These are phyloP conservation scores for Megaustenia siamemsis DNA, from an alignment of 2,888 invertebrate species.

Conservation along the genomic window DNA sequence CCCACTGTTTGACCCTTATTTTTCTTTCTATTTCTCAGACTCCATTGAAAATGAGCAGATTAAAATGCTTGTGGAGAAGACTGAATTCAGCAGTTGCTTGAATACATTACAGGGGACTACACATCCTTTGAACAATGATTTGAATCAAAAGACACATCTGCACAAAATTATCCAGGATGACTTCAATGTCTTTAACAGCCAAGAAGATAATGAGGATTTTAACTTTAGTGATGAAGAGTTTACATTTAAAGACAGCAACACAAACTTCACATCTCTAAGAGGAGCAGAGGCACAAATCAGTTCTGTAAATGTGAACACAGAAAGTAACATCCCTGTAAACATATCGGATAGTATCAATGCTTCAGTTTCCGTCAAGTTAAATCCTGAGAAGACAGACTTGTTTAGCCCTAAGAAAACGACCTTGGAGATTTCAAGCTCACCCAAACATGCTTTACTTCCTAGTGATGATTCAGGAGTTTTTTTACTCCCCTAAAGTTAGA, in stretches of 20 bases:
- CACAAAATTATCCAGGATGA: background rate
- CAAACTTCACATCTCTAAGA: background rate
- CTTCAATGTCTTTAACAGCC: slow-evolving; percentile 5
- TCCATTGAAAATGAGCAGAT: too few species aligned
- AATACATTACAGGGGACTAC: too few species aligned
- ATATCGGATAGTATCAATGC: background rate
- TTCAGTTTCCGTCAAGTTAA: background rate
- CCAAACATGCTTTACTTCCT: background rate
- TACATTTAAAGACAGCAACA: background rate
- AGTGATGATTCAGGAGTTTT: background rate
- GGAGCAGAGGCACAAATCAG: background rate
- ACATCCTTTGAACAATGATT: background rate
- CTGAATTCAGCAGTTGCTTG: too few species aligned
- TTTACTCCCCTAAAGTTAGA: background rate
- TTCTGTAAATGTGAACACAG: background rate
- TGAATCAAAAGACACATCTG: slow-evolving; percentile 1
- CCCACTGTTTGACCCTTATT: too few species aligned
- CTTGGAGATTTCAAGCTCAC: background rate
- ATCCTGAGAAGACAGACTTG: background rate
- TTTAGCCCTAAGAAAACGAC: background rate
- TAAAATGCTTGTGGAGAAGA: too few species aligned
- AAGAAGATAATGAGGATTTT: background rate
- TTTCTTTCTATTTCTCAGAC: too few species aligned
- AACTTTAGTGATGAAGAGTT: background rate
- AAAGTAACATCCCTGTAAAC: background rate